Base-by-base conservation (phyloP, 2,113 vertebrate genomes). In the Taurulus bubalis region DNA sequence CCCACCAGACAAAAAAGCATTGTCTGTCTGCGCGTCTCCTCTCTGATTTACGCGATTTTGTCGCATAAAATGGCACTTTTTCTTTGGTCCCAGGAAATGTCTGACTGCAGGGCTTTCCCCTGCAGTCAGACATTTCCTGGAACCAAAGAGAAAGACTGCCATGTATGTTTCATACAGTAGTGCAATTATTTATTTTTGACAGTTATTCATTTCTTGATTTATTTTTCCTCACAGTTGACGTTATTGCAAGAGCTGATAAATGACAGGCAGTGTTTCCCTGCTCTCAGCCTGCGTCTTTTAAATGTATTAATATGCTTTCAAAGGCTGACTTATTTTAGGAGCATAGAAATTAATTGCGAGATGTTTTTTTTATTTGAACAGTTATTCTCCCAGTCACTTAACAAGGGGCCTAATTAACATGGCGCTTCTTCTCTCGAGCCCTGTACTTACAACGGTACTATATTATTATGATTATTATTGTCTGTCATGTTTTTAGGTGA, bases 31-130 rank as follows among this genome's bases (percentile, higher is more conserved):
- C 90, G 71, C 85, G 90, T 93, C 93, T 80, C 88, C 86, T 86
- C 86, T 86, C 85, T 91, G 85, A 92, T 94, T 94, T 90, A 89
- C 49, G 15, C 79, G 75, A 80, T 93, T 56, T 93, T 93, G 93
- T 94, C 93, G 91, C 93, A 93, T 90, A 94, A 94, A 90, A 93
- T 93, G 91, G 92, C 91, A 93, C 90, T 92, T 93, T 85, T 86
- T 92, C 82, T 87, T 93, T 91, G 82, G 89, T 92, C 89, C 88
- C 89, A 71, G 76, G 83, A n/a, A 90, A 88, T 83, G 87, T 51
- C 36, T 76, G 85, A 80, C 89, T 88, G 90, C 87, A 51, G 85
- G 79, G 79, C n/a, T n/a, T n/a, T n/a, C n/a, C n/a, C n/a, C n/a
- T n/a, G n/a, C n/a, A n/a, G n/a, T n/a, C n/a, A n/a, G n/a, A n/a